Conservation (phyloP, 2,113 vertebrate species). For the Parotia lawesii region DNA sequence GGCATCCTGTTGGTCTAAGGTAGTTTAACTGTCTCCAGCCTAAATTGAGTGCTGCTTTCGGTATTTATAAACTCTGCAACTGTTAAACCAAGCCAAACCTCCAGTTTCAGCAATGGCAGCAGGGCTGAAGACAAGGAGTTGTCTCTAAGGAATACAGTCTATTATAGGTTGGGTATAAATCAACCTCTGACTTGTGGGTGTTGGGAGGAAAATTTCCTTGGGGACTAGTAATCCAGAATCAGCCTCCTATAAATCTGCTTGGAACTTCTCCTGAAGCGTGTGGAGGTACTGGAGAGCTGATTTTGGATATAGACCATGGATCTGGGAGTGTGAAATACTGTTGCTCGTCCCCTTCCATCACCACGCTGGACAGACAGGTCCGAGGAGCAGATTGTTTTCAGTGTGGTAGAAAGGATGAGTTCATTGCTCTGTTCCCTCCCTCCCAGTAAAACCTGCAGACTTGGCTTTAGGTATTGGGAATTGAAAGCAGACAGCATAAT, state of each 20-base stretch:
- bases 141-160: constrained; percentile 23
- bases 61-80: constrained; percentile 23
- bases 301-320: not conserved
- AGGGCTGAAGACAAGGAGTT: not conserved
- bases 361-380: not conserved
- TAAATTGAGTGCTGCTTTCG: not conserved
- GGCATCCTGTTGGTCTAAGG: not conserved
- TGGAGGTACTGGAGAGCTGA: constrained; percentile 3
- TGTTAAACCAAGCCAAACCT: not conserved
- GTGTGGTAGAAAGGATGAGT: not conserved
- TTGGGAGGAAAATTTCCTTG: constrained; percentile 55
- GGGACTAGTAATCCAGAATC: constrained; percentile 48
- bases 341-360: not conserved
- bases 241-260: constrained; percentile 48
- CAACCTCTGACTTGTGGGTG: constrained; percentile 28
- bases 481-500: not conserved
- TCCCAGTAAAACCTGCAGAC: not conserved
- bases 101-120: not conserved
- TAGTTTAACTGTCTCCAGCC: constrained; percentile 11
- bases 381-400: not conserved
- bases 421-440: not conserved
- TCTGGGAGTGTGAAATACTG: constrained; percentile 38
- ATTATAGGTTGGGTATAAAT: constrained; percentile 38
- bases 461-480: not conserved
- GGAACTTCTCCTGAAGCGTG: not conserved